phyloP scores from a whole-genome alignment of 2,797 vertebrate genomes.

The Eurystomus glaucurus region DNA sequence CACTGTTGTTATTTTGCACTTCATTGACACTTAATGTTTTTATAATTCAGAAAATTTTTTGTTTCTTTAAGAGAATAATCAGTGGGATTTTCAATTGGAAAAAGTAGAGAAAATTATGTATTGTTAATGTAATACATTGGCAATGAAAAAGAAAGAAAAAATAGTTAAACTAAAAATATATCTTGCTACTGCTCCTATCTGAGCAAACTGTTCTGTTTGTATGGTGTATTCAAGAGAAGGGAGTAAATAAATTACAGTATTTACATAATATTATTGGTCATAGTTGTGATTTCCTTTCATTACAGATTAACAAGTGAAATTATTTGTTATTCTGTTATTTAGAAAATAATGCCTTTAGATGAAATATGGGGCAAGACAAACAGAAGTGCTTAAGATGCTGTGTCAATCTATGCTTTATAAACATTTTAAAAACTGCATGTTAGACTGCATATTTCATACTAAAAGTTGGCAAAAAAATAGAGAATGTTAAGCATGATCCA shows the following conservation, averaged over 20 bases:
- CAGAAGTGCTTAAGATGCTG: neutral
- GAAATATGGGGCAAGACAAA: neutral
- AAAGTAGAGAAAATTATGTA: neutral
- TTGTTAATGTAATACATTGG: neutral
- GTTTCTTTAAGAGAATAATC: neutral
- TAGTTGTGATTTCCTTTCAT: neutral
- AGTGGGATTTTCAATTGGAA: neutral
- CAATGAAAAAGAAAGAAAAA: neutral
- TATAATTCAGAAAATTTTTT: neutral
- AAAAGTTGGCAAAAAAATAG: neutral
- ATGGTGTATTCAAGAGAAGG: neutral
- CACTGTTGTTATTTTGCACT: neutral
- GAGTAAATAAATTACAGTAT: neutral
- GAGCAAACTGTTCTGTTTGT: neutral
- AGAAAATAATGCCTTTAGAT: neutral
- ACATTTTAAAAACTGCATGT: neutral
- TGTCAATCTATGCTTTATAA: neutral
- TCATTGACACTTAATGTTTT: neutral
- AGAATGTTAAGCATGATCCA: neutral
- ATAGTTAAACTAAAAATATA: neutral
- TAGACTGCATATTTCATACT: neutral
- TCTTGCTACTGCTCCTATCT: neutral
- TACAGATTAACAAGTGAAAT: neutral
- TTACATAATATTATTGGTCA: neutral
- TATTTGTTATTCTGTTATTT: neutral